A percentile compares a stretch with the other conserved stretches of the same genome.
These are phyloP conservation scores for Athalia circularis DNA, from an alignment of 2,888 invertebrate genomes.

Conservation along the genomic window DNA sequence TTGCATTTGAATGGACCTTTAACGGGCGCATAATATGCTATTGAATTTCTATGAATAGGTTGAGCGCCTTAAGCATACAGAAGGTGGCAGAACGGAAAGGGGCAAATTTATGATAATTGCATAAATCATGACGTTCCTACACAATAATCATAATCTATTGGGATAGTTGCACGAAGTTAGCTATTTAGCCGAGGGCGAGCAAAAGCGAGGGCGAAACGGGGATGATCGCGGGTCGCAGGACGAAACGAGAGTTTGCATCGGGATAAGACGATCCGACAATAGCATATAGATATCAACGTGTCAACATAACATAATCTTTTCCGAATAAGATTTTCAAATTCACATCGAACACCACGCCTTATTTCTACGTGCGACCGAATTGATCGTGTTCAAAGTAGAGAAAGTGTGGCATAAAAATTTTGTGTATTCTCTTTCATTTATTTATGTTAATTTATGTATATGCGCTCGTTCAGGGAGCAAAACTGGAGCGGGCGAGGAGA, in stretches of 20 bases:
- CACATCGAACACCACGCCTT: too few species aligned
- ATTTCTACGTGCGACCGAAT: too few species aligned
- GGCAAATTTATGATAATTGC: conserved; percentile 73
- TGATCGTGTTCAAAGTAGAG: too few species aligned
- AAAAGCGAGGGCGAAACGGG: conserved; percentile 50
- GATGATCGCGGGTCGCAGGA: conserved; percentile 23
- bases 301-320: too few species aligned
- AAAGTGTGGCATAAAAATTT: background rate
- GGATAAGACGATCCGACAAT: background rate
- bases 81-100: conserved; percentile 61
- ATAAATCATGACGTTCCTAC: conserved; percentile 73
- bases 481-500: too few species aligned
- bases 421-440: background rate
- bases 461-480: too few species aligned
- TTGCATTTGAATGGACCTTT: conserved; percentile 51
- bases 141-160: conserved; percentile 74
- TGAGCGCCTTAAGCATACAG: conserved; percentile 69
- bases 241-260: background rate
- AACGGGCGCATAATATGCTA: conserved; percentile 69
- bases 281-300: background rate
- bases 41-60: conserved; percentile 70
- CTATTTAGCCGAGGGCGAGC: conserved; percentile 71
- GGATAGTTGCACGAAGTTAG: conserved; percentile 73
- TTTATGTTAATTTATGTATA: too few species aligned
- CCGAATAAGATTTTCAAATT: too few species aligned